Conservation (phyloP, 2,797 vertebrate genomes). For the Lacerta agilis region DNA sequence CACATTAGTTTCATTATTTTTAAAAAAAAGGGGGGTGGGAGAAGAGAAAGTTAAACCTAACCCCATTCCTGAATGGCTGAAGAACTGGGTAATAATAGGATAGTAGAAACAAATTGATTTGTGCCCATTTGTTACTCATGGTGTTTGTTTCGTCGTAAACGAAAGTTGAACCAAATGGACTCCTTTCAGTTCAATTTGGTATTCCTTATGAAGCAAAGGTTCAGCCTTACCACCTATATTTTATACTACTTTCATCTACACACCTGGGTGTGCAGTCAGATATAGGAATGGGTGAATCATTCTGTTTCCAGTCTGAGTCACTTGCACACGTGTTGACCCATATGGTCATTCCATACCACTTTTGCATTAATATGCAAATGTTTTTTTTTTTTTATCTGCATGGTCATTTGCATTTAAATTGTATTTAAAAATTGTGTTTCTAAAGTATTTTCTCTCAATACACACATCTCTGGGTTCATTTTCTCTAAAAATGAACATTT, state of each 20-base stretch:
- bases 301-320: background rate
- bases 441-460: no score
- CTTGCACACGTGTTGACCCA: background rate
- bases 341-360: background rate
- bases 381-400: background rate
- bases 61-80: background rate
- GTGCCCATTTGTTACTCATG: background rate
- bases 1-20: background rate
- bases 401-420: background rate
- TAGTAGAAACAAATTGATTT: background rate
- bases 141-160: background rate
- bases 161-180: background rate
- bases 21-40: background rate
- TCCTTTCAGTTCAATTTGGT: background rate
- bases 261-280: no score
- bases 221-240: no score
- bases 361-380: background rate
- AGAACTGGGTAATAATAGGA: constrained; percentile 6
- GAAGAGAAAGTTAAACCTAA: background rate
- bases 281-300: background rate
- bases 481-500: no score
- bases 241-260: background rate
- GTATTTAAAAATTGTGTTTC: background rate
- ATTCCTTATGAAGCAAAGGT: background rate
- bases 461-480: no score